Percentiles rank a stretch among this genome's conserved stretches.
These are phyloP conservation scores for Pseudolycoriella hygida DNA, from an alignment of 2,888 invertebrate genomes.

Conservation along the genomic window DNA sequence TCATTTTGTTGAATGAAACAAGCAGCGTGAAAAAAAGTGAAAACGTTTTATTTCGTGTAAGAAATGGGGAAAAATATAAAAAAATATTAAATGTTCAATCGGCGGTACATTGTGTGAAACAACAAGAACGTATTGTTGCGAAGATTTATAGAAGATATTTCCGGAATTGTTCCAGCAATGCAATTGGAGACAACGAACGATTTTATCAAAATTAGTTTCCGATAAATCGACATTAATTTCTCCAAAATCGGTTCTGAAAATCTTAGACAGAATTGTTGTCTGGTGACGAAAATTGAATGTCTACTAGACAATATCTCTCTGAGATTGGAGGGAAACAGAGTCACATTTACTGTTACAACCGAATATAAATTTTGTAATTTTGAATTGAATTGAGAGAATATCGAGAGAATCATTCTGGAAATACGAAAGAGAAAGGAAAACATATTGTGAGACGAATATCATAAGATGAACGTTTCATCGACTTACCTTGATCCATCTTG, in stretches of 20 bases:
- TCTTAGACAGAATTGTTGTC: too few relatives aligned
- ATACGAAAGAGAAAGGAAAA: too few relatives aligned
- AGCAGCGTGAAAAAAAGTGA: slow-evolving; percentile 4
- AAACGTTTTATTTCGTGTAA: background rate
- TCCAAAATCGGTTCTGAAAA: too few relatives aligned
- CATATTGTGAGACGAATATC: background rate
- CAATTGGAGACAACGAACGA: too few relatives aligned
- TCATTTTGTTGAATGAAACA: background rate
- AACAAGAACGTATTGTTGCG: slow-evolving; percentile 2
- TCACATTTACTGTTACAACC: too few relatives aligned
- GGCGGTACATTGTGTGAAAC: slow-evolving; percentile 3
- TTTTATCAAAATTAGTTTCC: too few relatives aligned
- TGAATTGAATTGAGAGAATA: background rate
- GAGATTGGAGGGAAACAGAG: too few relatives aligned
- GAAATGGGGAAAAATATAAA: background rate
- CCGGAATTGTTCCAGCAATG: too few relatives aligned
- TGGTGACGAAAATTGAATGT: too few relatives aligned
- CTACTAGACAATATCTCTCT: too few relatives aligned
- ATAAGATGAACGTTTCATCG: slow-evolving; percentile 18
- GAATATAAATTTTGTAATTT: background rate
- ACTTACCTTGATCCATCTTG: slow-evolving; percentile 24
- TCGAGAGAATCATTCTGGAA: too few relatives aligned
- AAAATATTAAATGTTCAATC: background rate
- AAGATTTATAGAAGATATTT: background rate
- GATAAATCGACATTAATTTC: too few relatives aligned